These are phyloP conservation scores for Channa striata DNA, from an alignment of 2,797 vertebrate genomes.

Conservation along the genomic window DNA sequence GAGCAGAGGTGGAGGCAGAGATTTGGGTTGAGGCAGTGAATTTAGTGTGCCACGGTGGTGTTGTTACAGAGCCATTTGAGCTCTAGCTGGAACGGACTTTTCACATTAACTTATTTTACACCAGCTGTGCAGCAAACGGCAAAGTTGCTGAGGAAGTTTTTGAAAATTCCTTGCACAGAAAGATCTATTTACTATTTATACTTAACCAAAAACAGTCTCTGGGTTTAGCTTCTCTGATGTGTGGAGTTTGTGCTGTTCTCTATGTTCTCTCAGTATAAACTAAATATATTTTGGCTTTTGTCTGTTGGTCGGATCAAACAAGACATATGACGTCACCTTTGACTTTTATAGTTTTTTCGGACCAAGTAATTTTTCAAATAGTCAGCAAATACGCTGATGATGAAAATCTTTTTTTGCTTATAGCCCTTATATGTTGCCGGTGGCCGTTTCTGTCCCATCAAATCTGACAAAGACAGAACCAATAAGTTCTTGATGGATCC, in stretches of 20 bases:
- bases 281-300: conserved; percentile 1
- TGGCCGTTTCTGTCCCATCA: conserved; percentile 32
- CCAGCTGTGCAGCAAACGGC: background rate
- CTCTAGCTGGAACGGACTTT: conserved; percentile 2
- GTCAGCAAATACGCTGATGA: background rate
- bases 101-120: conserved; percentile 7
- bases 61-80: conserved; percentile 12
- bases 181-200: too few relatives aligned
- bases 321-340: background rate
- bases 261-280: background rate
- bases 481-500: conserved; percentile 47
- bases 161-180: background rate
- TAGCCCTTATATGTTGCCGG: background rate
- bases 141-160: background rate
- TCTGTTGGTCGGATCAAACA: background rate
- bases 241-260: background rate
- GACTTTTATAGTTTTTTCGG: background rate
- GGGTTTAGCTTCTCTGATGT: background rate
- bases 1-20: conserved; percentile 10
- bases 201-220: too few relatives aligned
- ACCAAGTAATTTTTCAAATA: background rate
- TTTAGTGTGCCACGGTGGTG: conserved; percentile 11
- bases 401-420: background rate
- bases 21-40: conserved; percentile 15
- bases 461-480: conserved; percentile 38